Percentiles rank a stretch among this genome's conserved stretches.
Conservation (phyloP, 2,113 vertebrate genomes). For the Capra hircus region DNA sequence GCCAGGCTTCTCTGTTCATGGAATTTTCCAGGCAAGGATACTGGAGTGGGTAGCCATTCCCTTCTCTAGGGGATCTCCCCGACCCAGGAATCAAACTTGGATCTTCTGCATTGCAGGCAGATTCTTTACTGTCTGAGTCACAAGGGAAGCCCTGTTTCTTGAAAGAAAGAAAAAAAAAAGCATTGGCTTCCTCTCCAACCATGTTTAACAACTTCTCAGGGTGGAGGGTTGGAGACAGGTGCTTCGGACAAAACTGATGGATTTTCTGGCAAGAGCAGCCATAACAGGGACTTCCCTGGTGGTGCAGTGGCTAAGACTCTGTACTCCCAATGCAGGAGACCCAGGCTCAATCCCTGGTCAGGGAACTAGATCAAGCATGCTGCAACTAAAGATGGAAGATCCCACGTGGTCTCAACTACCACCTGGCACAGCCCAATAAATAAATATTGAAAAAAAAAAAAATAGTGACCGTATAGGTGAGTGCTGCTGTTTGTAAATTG, state of each 20-base stretch:
- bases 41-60: background rate
- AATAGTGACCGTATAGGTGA: accelerated
- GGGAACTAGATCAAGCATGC: background rate
- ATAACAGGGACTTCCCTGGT: background rate
- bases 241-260: background rate
- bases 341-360: background rate
- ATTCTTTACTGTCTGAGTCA: background rate
- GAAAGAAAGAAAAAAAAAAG: background rate
- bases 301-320: background rate
- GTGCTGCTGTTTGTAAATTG: background rate
- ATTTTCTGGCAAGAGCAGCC: background rate
- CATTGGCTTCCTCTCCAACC: background rate
- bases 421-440: background rate
- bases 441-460: background rate
- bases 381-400: background rate
- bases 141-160: background rate
- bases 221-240: background rate
- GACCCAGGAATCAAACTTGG: background rate
- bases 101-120: background rate
- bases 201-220: background rate
- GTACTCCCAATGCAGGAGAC: background rate
- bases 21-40: background rate
- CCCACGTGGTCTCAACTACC: background rate
- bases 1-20: background rate
- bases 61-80: background rate